Evolutionary conservation across 2,888 invertebrate genomes (phyloP).

Genomic region (Phymatocera aterrima): DNA sequence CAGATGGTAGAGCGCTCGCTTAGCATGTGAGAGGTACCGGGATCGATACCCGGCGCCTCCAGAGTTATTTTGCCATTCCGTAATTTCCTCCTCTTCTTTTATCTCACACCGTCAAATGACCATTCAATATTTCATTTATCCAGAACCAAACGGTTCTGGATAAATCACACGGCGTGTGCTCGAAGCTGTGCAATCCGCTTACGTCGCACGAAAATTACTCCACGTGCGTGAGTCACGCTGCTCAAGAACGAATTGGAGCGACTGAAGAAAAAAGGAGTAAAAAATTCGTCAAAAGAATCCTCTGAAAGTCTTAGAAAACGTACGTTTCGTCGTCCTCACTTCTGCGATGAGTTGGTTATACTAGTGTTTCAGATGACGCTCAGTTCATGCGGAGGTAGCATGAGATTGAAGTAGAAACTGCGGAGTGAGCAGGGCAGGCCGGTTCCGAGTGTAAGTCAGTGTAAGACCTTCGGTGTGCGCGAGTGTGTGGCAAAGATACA

Average conservation of each 20-base stretch:
- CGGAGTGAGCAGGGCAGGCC: background rate
- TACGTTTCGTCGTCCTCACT: background rate
- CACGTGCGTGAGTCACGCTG: too few species aligned
- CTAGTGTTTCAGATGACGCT: background rate
- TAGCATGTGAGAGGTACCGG: slow-evolving; percentile 73
- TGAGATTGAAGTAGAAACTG: background rate
- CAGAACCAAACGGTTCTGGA: too few species aligned
- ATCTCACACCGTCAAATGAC: too few species aligned
- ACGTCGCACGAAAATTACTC: too few species aligned
- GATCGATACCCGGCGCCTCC: slow-evolving; percentile 72
- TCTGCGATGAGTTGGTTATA: background rate
- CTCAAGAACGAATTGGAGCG: too few species aligned
- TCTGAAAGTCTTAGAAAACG: background rate
- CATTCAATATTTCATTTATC: background rate
- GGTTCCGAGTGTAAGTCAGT: background rate
- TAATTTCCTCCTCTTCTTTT: slow-evolving; percentile 13
- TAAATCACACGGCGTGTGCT: too few species aligned
- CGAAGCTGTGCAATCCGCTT: too few species aligned
- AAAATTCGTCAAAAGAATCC: too few species aligned
- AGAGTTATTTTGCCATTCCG: slow-evolving; percentile 43
- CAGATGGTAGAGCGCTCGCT: slow-evolving; percentile 63
- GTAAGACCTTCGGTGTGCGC: background rate
- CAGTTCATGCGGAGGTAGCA: background rate
- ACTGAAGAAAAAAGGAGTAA: too few species aligned
- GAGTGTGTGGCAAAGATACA: background rate